phyloP scores from a whole-genome alignment of 2,113 vertebrate genomes.

The Bufo gargarizans region DNA sequence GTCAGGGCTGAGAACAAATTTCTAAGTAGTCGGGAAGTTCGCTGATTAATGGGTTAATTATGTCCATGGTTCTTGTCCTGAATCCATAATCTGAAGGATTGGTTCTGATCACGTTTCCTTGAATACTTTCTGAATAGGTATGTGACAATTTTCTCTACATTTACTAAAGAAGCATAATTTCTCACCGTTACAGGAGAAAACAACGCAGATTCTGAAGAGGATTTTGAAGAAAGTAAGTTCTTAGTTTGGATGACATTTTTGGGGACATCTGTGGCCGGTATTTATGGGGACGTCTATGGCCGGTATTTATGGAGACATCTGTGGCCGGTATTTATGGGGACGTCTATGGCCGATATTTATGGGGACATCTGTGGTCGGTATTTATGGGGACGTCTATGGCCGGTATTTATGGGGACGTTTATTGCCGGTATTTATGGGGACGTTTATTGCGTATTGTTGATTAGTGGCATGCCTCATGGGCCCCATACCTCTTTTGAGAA shows the following conservation, averaged over 20 bases:
- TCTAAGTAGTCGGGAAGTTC: too few relatives aligned
- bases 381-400: not conserved
- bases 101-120: too few relatives aligned
- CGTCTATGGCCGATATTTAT: not conserved
- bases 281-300: not conserved
- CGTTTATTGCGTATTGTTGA: not conserved
- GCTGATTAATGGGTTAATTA: too few relatives aligned
- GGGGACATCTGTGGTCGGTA: not conserved
- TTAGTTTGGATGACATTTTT: not conserved
- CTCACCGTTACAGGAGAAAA: not conserved
- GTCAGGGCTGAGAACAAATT: too few relatives aligned
- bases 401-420: too few relatives aligned
- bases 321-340: too few relatives aligned
- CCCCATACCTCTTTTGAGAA: too few relatives aligned
- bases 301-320: not conserved
- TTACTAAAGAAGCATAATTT: not conserved
- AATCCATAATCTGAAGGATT: too few relatives aligned
- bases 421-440: not conserved
- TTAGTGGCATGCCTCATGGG: too few relatives aligned
- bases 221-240: slow-evolving; percentile 15
- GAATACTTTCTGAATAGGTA: not conserved
- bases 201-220: slow-evolving; percentile 2
- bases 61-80: too few relatives aligned
- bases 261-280: not conserved
- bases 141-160: not conserved